These are phyloP conservation scores for Varroa destructor DNA, from an alignment of 1,140 invertebrate genomes.

Conservation along the genomic window DNA sequence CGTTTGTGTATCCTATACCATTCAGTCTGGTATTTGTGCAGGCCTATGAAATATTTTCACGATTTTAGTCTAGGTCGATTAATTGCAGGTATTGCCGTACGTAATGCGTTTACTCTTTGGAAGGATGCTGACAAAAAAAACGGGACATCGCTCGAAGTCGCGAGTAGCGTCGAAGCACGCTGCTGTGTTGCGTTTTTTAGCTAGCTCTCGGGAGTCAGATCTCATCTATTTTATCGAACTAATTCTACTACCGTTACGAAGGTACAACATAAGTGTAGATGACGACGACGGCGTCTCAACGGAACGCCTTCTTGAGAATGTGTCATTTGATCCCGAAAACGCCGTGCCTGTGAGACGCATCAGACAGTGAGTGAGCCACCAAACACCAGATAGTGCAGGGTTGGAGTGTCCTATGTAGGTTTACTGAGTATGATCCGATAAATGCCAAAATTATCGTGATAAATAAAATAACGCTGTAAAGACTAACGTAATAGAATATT, in stretches of 20 bases:
- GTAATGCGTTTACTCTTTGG: conserved; percentile 31
- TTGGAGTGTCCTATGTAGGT: too few species aligned
- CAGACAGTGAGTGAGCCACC: conserved; percentile 40
- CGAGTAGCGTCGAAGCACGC: conserved; percentile 37
- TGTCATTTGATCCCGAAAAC: conserved; percentile 47
- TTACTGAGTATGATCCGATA: too few species aligned
- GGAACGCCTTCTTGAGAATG: not conserved
- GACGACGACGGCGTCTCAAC: conserved; percentile 30
- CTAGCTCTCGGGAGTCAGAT: conserved; percentile 61
- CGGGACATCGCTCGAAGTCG: conserved; percentile 28
- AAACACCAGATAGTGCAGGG: too few species aligned
- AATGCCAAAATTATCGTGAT: too few species aligned
- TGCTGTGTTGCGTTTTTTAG: conserved; percentile 66
- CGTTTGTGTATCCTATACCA: too few species aligned
- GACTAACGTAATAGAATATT: too few species aligned
- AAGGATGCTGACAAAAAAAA: conserved; percentile 29
- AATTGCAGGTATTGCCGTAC: conserved; percentile 3
- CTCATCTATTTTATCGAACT: conserved; percentile 64
- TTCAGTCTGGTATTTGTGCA: too few species aligned
- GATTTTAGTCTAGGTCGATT: too few species aligned
- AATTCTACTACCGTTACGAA: conserved; percentile 59
- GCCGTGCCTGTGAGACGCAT: conserved; percentile 57
- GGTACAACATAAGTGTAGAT: conserved; percentile 46
- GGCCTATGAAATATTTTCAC: too few species aligned
- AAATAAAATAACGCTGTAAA: too few species aligned